Conservation (phyloP, 1,140 invertebrate genomes). For the Halotydeus destructor region DNA sequence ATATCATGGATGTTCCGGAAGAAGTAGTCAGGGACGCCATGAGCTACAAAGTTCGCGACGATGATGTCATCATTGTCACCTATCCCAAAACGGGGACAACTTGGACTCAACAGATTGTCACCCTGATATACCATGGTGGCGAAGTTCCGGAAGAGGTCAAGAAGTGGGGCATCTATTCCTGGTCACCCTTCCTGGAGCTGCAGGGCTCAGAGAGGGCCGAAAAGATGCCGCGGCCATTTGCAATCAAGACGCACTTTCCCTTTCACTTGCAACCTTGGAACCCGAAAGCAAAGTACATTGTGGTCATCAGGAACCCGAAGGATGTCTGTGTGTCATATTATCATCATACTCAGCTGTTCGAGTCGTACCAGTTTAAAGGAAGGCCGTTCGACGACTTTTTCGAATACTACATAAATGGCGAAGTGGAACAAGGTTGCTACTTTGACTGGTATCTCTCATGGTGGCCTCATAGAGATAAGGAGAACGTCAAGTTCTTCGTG, state of each 20-base stretch:
- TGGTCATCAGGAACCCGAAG: constrained; percentile 75
- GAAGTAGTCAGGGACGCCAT: constrained; percentile 11
- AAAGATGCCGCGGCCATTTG: constrained; percentile 10
- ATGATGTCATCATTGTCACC: constrained; percentile 22
- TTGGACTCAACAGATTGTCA: constrained; percentile 14
- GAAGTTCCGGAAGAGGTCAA: constrained; percentile 2
- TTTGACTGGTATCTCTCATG: constrained; percentile 26
- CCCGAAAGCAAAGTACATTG: constrained; percentile 24
- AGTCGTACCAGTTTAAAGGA: constrained; percentile 19
- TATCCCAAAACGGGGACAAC: constrained; percentile 18
- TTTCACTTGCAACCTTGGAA: constrained; percentile 9
- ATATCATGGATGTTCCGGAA: too few relatives aligned
- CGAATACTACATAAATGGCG: constrained; percentile 19
- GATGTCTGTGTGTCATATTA: constrained; percentile 80
- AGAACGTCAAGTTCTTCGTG: too few relatives aligned
- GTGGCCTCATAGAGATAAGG: too few relatives aligned
- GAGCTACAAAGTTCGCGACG: constrained; percentile 12
- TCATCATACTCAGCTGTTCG: constrained; percentile 42
- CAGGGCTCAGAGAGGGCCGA: too few relatives aligned
- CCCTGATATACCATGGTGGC: constrained; percentile 10
- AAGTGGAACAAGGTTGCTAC: constrained; percentile 30
- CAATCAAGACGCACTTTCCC: constrained; percentile 14
- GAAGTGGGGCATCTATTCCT: constrained; percentile 5
- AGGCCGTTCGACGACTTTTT: constrained; percentile 21
- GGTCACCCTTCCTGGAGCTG: constrained; percentile 15